These are phyloP conservation scores for Sander vitreus DNA, from an alignment of 2,113 vertebrate genomes.

Conservation along the genomic window DNA sequence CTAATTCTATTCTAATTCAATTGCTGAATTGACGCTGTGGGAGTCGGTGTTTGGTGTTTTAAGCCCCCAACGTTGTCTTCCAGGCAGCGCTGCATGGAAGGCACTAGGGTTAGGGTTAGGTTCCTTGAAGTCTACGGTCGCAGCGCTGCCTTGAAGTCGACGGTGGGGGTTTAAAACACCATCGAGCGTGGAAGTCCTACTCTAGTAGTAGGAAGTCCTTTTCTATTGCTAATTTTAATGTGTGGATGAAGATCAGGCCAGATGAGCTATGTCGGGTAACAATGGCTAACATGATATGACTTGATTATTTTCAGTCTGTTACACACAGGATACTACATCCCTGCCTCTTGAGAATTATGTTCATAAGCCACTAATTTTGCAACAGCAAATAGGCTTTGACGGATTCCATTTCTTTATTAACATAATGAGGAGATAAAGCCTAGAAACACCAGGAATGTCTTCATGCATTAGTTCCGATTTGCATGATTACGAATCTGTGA, in stretches of 20 bases:
- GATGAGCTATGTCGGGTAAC: background rate
- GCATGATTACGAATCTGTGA: too few relatives aligned
- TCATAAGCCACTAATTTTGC: background rate
- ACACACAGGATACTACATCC: background rate
- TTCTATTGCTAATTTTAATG: background rate
- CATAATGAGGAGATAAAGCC: background rate
- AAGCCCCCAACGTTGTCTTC: too few relatives aligned
- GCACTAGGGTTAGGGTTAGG: too few relatives aligned
- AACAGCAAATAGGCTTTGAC: background rate
- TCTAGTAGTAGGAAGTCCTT: background rate
- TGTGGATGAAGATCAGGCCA: background rate
- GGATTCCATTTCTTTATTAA: background rate
- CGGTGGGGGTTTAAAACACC: too few relatives aligned
- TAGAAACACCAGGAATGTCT: background rate
- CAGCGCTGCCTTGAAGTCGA: too few relatives aligned
- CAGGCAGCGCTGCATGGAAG: too few relatives aligned
- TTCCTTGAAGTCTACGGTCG: too few relatives aligned
- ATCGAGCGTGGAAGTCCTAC: background rate
- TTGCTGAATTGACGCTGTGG: background rate
- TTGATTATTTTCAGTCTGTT: background rate
- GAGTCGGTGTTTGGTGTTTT: background rate
- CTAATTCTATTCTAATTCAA: too few relatives aligned
- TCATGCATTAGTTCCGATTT: background rate
- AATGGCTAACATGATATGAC: background rate
- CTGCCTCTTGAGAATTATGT: background rate